Evolutionary conservation across 2,113 vertebrate species (phyloP).

Genomic region (Pelmatolapia mariae): DNA sequence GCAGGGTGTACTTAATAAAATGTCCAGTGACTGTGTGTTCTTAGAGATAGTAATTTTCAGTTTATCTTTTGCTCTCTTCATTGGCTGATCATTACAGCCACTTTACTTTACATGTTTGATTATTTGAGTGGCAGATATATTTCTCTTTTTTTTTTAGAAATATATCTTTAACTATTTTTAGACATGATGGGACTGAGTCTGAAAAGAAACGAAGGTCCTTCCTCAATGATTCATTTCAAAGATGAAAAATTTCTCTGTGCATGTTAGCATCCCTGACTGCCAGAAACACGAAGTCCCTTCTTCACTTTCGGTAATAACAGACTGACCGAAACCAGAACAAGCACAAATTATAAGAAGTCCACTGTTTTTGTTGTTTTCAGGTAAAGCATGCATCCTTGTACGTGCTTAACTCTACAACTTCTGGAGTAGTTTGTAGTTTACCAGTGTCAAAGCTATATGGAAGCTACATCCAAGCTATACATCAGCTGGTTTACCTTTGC

Average conservation of each 20-base stretch:
- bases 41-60: background rate
- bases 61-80: background rate
- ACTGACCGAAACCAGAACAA: background rate
- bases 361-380: background rate
- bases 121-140: background rate
- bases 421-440: background rate
- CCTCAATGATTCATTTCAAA: background rate
- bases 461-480: background rate
- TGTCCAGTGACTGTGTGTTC: background rate
- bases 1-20: background rate
- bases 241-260: background rate
- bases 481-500: background rate
- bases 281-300: background rate
- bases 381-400: background rate
- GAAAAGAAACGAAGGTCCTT: background rate
- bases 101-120: background rate
- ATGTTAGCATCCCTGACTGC: background rate
- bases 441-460: background rate
- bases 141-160: background rate
- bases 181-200: background rate
- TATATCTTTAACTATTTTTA: background rate
- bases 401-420: background rate
- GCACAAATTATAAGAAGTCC: background rate
- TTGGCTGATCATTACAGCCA: background rate
- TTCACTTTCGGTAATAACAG: background rate